Percentiles rank a stretch among this genome's conserved stretches.
Conservation (phyloP, 2,113 vertebrate species). For the Oreochromis aureus region DNA sequence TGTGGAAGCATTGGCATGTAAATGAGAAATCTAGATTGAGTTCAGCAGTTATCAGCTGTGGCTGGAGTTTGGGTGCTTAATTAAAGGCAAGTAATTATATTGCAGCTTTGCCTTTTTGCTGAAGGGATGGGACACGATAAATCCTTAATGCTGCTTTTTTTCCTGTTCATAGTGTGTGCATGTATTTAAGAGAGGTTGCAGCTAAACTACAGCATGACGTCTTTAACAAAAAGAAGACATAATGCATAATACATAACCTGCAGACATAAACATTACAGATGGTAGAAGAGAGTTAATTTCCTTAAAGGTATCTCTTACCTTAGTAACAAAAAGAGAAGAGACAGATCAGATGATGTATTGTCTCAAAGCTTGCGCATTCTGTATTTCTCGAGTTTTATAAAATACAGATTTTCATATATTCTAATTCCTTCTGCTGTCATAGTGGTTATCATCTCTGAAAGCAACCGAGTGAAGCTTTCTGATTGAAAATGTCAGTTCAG, state of each 20-base stretch:
- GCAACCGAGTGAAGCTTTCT: neutral
- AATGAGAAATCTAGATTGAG: neutral
- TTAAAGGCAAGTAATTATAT: neutral
- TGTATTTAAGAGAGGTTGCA: neutral
- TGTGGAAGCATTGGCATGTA: neutral
- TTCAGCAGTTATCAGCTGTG: neutral
- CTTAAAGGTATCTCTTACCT: neutral
- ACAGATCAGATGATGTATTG: neutral
- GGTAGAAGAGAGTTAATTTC: neutral
- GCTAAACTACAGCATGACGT: neutral
- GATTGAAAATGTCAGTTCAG: constrained; percentile 24
- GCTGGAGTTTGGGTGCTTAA: neutral
- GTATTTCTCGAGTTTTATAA: neutral
- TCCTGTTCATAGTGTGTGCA: neutral
- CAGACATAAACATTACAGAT: neutral
- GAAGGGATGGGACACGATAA: neutral
- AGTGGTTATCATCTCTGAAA: neutral
- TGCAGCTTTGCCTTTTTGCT: neutral
- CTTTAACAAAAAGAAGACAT: neutral
- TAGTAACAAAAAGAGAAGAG: neutral
- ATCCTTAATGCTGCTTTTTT: neutral
- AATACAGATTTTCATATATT: constrained; percentile 13
- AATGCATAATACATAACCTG: neutral
- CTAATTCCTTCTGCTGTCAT: neutral
- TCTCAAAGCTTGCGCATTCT: neutral